Base-by-base conservation (phyloP, 2,888 invertebrate genomes). In the Ormyrus nitidulus region DNA sequence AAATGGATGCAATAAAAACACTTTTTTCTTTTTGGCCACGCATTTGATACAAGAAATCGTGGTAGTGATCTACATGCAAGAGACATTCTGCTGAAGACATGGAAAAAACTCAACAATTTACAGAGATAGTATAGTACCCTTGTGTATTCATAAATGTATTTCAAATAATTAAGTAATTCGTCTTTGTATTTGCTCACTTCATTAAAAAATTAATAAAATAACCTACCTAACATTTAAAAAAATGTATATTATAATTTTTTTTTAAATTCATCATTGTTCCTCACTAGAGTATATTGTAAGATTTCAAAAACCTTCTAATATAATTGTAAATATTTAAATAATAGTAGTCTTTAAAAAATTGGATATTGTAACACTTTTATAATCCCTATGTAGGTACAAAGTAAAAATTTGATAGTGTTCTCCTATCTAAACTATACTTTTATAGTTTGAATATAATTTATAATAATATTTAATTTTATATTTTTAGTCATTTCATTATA, bases 1-100 rank as follows among this genome's bases (percentile, higher is more conserved):
- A 89, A 89, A 87, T 85, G 86, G 87, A 88, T 85, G 86, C 86
- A 88, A 88, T 88, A 87, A 88, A 89, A 87, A 86, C 84, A 85
- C 83, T 59, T 19, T 73, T 75, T 85, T 68, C 64, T 84, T 85
- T 89, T 89, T 89, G 89, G 89, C 89, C 89, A 88, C 88, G 86
- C 80, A 73, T 81, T 83, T 83, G 81, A 83, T 85, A 85, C 83
- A 82, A 80, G 73, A 77, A 58, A 54, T 70, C 59, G 56, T 53
- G 51, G 53, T 80, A 69, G 46, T 70, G 59, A 82, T 76, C 70
- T 83, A 74, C 51, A 86, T 80, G 80, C n/a, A 85, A 84, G 82
- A 75, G 83, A 85, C 83, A 83, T 83, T 76, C 84, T 85, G 77
- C 82, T 82, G 82, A 84, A 83, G 78, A 81, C 74, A 76, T 81